phyloP scores from a whole-genome alignment of 2,888 invertebrate genomes.

The Gerris lacustris region DNA sequence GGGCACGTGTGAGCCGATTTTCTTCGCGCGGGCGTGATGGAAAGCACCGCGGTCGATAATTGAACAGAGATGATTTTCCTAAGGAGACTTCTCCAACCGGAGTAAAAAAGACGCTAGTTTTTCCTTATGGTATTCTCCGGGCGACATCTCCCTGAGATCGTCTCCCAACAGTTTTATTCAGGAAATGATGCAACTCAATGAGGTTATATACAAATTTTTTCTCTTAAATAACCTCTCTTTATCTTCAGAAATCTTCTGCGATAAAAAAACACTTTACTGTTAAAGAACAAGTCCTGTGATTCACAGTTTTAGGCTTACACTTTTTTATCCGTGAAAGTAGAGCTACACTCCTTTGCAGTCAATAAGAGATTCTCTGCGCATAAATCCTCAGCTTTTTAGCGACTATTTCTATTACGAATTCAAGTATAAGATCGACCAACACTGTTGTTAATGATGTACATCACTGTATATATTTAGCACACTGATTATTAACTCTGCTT shows the following conservation, averaged over 20 bases:
- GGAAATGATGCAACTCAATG: background rate
- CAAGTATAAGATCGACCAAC: too few relatives aligned
- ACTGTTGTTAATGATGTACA: too few relatives aligned
- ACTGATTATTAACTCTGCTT: too few relatives aligned
- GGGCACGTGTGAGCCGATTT: constrained; percentile 1
- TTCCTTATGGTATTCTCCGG: background rate
- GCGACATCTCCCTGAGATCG: background rate
- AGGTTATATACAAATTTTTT: background rate
- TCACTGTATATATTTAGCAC: too few relatives aligned
- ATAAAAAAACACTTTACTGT: background rate
- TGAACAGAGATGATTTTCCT: background rate
- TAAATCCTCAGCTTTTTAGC: too few relatives aligned
- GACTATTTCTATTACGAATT: too few relatives aligned
- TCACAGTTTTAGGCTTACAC: too few relatives aligned
- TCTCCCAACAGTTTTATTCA: background rate
- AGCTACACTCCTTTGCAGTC: too few relatives aligned
- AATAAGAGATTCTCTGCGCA: too few relatives aligned
- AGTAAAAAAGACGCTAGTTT: background rate
- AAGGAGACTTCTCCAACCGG: background rate
- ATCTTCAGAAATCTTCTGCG: background rate
- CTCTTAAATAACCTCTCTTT: background rate
- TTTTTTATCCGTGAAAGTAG: too few relatives aligned
- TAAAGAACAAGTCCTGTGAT: too few relatives aligned
- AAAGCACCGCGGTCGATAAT: background rate
- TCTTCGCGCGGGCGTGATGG: constrained; percentile 1